Evolutionary conservation across 92 coral and sea anemone genomes (phyloP), one percentile per base, ranked within the genome.

Genomic region (Zoanthus gigantus): DNA sequence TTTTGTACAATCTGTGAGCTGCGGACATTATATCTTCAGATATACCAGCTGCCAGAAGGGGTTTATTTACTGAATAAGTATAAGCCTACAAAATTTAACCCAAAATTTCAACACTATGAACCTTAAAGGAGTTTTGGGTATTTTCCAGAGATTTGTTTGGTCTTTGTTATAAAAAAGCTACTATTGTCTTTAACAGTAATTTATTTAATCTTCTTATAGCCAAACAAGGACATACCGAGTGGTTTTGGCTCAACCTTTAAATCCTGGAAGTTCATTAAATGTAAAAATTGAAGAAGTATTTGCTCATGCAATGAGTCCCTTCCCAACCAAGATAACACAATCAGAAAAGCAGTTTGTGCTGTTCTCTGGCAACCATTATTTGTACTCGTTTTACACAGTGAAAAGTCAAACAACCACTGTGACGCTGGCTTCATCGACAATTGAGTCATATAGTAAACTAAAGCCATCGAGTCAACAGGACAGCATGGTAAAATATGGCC

Each of bases 291-390:
- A 95, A 18, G 96, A 95, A 74, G 96, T 94, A 34, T 97, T 90
- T 86, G 89, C 92, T 11, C 99, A 95, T 81, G 93, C 98, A 31
- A 90, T 97, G 99, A 93, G 85, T 13, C 97, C 99, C 9, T 97
- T 93, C 79, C 99, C 99, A 23, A 78, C 96, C 57, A 92, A 92
- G 82, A 96, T 97, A 74, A 89, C 91, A 11, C 99, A 97, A 86
- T 90, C 96, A 28, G 99, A 97, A 50, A 97, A 92, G 84, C 99
- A 97, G 77, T 91, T 78, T 75, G 99, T 97, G 65, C 93, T 95
- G 74, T 97, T 97, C 74, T 84, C 95, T 83, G 96, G 95, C n/a
- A 97, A 97, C 88, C 99, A 97, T 85, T 97, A 95, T 77, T 89
- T 93, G 61, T 97, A 92, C 88, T 76, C 96, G 3, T 88, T 93